Percentiles rank a stretch among this genome's conserved stretches.
Conservation (phyloP, 1,140 invertebrate genomes). For the Reticulitermes speratus region DNA sequence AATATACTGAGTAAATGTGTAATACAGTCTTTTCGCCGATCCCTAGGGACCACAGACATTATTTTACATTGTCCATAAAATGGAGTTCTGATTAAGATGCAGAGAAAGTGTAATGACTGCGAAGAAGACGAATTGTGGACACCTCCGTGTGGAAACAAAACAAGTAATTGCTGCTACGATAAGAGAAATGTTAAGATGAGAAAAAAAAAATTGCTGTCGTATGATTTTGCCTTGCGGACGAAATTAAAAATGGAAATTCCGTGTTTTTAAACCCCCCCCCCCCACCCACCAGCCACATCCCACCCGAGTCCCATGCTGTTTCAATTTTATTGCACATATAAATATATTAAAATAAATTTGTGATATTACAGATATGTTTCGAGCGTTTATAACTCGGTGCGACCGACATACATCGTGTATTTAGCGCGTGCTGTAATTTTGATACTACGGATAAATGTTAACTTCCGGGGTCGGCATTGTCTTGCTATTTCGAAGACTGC, state of each 20-base stretch:
- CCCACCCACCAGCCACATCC: background rate
- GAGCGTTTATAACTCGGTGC: background rate
- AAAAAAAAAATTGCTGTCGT: background rate
- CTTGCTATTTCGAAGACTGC: background rate
- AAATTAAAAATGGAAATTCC: background rate
- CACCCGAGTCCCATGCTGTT: background rate
- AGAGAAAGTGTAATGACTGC: background rate
- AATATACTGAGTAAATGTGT: background rate
- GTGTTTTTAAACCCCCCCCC: background rate
- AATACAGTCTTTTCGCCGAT: background rate
- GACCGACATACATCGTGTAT: background rate
- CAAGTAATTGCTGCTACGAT: background rate
- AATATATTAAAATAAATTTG: background rate
- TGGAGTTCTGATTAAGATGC: background rate
- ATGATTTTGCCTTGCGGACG: background rate
- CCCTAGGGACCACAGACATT: slow-evolving; percentile 13
- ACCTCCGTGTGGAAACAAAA: background rate
- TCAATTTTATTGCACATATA: background rate
- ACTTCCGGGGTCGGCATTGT: background rate
- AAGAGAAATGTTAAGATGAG: background rate
- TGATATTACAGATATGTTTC: background rate
- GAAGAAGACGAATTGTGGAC: background rate
- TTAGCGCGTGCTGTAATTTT: background rate
- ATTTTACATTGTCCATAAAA: background rate
- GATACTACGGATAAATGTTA: background rate